Conservation (phyloP, 2,888 invertebrate species). For the Masnerella sp. region DNA sequence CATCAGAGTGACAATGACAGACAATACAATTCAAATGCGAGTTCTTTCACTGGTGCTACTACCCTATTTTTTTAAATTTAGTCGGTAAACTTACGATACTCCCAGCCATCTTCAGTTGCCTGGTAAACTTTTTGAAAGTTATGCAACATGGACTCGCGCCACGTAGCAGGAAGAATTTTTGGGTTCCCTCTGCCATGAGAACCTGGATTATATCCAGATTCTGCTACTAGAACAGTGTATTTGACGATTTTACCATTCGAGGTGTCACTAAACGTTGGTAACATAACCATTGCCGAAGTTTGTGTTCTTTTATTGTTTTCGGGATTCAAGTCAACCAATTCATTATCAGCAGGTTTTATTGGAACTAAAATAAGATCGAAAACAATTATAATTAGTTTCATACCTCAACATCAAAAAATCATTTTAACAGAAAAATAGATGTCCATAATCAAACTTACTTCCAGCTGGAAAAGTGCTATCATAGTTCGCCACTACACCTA, state of each 20-base stretch:
- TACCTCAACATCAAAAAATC: too few relatives aligned
- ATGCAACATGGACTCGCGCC: conserved; percentile 69
- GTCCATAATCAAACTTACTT: too few relatives aligned
- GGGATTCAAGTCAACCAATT: conserved; percentile 63
- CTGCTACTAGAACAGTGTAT: conserved; percentile 72
- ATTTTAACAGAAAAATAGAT: too few relatives aligned
- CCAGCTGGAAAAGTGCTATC: conserved; percentile 69
- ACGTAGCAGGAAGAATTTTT: conserved; percentile 65
- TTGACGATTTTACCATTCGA: conserved; percentile 68
- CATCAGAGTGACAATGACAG: too few relatives aligned
- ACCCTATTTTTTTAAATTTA: too few relatives aligned
- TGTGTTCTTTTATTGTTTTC: conserved; percentile 68
- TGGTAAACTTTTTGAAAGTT: conserved; percentile 71
- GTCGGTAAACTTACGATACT: conserved; percentile 63
- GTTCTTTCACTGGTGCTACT: too few relatives aligned
- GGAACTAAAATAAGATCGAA: conserved; percentile 71
- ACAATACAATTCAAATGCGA: too few relatives aligned
- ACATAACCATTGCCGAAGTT: conserved; percentile 67
- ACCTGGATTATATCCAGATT: conserved; percentile 61
- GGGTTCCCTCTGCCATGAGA: conserved; percentile 48
- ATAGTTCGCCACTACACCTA: conserved; percentile 57
- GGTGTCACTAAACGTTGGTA: conserved; percentile 69
- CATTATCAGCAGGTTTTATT: conserved; percentile 63
- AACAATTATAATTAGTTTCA: too few relatives aligned
- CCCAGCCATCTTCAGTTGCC: conserved; percentile 67